Conservation (phyloP, 2,113 vertebrate genomes). For the Echinops telfairi region DNA sequence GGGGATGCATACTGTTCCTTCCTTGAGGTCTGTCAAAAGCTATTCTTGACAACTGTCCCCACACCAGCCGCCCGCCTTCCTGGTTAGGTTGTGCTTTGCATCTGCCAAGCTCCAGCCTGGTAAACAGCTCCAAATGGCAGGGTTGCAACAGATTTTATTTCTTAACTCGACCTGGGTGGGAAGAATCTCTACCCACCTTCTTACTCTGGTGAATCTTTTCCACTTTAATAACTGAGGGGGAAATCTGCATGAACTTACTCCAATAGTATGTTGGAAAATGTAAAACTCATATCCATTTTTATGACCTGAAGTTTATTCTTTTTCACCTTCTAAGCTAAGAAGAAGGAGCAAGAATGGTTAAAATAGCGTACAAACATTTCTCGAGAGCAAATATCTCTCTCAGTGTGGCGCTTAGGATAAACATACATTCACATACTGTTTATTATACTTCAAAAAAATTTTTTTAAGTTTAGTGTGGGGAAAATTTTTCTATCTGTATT, state of each 20-base stretch:
- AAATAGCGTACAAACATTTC: slow-evolving; percentile 53
- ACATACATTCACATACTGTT: slow-evolving; percentile 87
- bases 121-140: not conserved
- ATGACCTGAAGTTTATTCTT: not conserved
- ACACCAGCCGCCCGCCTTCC: not conserved
- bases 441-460: slow-evolving; percentile 89
- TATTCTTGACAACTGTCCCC: slow-evolving; percentile 54
- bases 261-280: not conserved
- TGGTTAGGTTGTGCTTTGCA: not conserved
- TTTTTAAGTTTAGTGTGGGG: slow-evolving; percentile 67
- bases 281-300: slow-evolving; percentile 46
- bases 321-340: slow-evolving; percentile 40
- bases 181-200: not conserved
- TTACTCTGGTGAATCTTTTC: not conserved
- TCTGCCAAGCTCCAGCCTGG: not conserved
- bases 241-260: not conserved
- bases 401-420: slow-evolving; percentile 85
- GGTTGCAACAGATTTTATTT: not conserved
- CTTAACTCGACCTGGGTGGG: not conserved
- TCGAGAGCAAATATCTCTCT: slow-evolving; percentile 59
- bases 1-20: not conserved
- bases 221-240: not conserved
- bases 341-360: slow-evolving; percentile 54
- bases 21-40: slow-evolving; percentile 26
- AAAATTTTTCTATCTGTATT: slow-evolving; percentile 87